phyloP scores from a whole-genome alignment of 2,888 invertebrate species.

The Phyto melanocephala region DNA sequence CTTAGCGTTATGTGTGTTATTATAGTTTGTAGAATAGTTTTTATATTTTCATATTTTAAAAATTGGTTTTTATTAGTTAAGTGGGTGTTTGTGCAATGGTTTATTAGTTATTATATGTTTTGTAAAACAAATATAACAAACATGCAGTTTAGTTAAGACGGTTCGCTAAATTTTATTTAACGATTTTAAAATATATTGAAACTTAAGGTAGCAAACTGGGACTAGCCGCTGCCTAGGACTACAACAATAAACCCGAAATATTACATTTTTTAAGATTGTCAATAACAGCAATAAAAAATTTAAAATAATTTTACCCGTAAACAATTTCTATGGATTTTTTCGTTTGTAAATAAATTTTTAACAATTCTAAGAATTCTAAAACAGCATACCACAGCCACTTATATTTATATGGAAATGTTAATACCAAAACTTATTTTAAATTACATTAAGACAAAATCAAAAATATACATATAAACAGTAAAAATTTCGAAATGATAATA shows the following conservation, averaged over 20 bases:
- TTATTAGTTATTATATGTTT: not conserved
- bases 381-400: not conserved
- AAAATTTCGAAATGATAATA: constrained; percentile 12
- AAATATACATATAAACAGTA: not conserved
- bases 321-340: too few relatives aligned
- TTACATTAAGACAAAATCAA: not conserved
- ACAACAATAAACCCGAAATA: too few relatives aligned
- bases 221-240: too few relatives aligned
- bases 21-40: not conserved
- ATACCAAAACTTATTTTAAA: too few relatives aligned
- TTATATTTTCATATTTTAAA: not conserved
- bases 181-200: too few relatives aligned
- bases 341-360: too few relatives aligned
- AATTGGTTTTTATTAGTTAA: constrained; percentile 18
- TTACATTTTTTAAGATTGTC: too few relatives aligned
- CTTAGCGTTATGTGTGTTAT: not conserved
- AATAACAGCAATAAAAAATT: too few relatives aligned
- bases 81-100: constrained; percentile 6
- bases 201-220: too few relatives aligned
- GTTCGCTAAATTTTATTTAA: too few relatives aligned
- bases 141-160: too few relatives aligned
- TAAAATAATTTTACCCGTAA: too few relatives aligned
- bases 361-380: not conserved
- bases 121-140: not conserved
- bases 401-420: not conserved